Evolutionary conservation across 2,113 vertebrate species (phyloP), one percentile per base, ranked within the genome.

Genomic region (Loxodonta africana): DNA sequence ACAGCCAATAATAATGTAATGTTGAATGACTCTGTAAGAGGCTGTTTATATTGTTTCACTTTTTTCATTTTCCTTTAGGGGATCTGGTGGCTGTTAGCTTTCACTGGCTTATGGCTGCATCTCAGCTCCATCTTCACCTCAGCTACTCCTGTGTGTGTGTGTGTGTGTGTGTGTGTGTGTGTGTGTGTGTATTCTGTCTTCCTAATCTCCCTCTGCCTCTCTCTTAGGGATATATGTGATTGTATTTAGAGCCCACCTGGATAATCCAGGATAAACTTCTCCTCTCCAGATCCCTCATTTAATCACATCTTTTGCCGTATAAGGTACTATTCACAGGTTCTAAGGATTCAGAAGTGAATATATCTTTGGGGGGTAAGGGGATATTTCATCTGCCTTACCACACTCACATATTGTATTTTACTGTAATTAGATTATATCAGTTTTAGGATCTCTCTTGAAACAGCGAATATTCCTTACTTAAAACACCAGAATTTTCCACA

Each of bases 391-490:
- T 94, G 37, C 6, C 6, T 18, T 69, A 26, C 23, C 5, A 44
- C 0, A 74, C 23, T 28, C 25, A 88, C 18, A 5, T 74, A 82
- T 41, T 69, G 1, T 65, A 73, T 83, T 48, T 71, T 83, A 95
- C 6, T 15, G 21, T 51, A 78, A 93, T 71, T 48, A 86, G 25
- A 77, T 57, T 73, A 48, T 17, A 77, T 28, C 25, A 76, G 12
- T 91, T 89, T 92, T n/a, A 90, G 37, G 26, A 25, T 83, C 18
- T 33, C 71, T 94, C 77, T 91, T 85, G 65, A 93, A 92, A 76
- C 4, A 74, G 15, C 4, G 76, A 97, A 87, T 69, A 83, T 60
- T 51, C 14, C 84, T 90, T 83, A 67, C 48, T 83, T 69, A 60
- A 94, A 48, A 73, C 9, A 41, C 20, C 46, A 77, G 44, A 89